phyloP scores from a whole-genome alignment of 2,888 invertebrate species.

The Limenitis camilla region DNA sequence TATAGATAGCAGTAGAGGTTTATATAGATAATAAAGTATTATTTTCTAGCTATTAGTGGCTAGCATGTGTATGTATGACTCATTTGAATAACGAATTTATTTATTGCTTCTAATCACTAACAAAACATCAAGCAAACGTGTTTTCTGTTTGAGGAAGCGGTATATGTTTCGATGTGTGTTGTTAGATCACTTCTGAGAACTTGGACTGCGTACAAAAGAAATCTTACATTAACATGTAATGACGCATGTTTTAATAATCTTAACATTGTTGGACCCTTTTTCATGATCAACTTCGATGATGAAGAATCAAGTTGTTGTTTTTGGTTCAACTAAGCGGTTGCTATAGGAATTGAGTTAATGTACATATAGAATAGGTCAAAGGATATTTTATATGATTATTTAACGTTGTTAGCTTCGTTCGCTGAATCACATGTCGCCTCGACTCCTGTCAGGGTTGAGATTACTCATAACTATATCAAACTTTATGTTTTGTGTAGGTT shows the following conservation, averaged over 20 bases:
- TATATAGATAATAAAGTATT: background rate
- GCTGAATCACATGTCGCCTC: slow-evolving; percentile 30
- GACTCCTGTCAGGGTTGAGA: slow-evolving; percentile 31
- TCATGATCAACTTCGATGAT: background rate
- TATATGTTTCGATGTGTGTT: slow-evolving; percentile 4
- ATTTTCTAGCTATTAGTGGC: background rate
- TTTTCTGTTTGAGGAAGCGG: slow-evolving; percentile 27
- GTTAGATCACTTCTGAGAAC: slow-evolving; percentile 21
- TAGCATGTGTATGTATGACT: slow-evolving; percentile 20
- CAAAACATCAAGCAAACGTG: slow-evolving; percentile 26
- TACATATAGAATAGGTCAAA: slow-evolving; percentile 10
- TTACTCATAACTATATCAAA: slow-evolving; percentile 38
- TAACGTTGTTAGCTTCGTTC: slow-evolving; percentile 19
- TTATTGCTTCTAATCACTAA: slow-evolving; percentile 21
- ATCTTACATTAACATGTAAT: slow-evolving; percentile 7
- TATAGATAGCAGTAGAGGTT: background rate
- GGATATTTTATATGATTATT: slow-evolving; percentile 20
- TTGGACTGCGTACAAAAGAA: slow-evolving; percentile 12
- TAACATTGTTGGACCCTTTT: slow-evolving; percentile 3
- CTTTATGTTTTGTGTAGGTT: too few species aligned
- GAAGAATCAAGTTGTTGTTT: too few species aligned
- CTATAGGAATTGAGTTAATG: too few species aligned
- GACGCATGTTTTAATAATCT: slow-evolving; percentile 11
- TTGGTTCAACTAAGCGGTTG: too few species aligned
- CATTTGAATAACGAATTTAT: slow-evolving; percentile 25